phyloP scores from a whole-genome alignment of 2,797 vertebrate genomes.

The Clarias fuscus region DNA sequence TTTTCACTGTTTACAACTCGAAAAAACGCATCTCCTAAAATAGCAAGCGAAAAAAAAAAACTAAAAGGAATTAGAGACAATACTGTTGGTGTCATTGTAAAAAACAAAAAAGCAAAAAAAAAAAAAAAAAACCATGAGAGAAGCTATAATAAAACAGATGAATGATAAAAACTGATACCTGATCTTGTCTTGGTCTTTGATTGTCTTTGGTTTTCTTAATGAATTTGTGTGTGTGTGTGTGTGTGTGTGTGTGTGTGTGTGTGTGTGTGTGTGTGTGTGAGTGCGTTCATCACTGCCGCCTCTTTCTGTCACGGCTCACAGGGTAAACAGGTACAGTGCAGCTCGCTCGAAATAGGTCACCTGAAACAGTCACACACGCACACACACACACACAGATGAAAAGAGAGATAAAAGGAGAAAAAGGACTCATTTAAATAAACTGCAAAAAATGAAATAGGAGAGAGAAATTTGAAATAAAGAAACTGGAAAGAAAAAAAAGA shows the following conservation, averaged over 20 bases:
- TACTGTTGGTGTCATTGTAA: conserved; percentile 77
- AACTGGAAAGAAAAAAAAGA: background rate
- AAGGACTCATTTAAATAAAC: background rate
- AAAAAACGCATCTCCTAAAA: conserved; percentile 80
- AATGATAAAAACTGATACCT: conserved; percentile 64
- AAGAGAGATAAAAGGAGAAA: background rate
- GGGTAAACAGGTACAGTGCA: conserved; percentile 3
- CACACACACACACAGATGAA: background rate
- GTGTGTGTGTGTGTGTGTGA: conserved; percentile 10
- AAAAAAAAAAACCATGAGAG: background rate
- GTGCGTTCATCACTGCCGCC: conserved; percentile 56
- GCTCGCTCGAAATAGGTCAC: conserved; percentile 27
- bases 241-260: conserved; percentile 19
- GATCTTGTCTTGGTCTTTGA: conserved; percentile 43
- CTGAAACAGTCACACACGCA: background rate
- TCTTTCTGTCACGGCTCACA: conserved; percentile 47
- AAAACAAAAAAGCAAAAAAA: conserved; percentile 55
- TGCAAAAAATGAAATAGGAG: background rate
- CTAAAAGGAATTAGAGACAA: conserved; percentile 30
- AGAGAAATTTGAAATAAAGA: no score
- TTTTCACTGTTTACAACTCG: conserved; percentile 84
- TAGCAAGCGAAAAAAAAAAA: conserved; percentile 70
- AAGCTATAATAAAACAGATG: conserved; percentile 76
- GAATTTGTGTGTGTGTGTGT: conserved; percentile 1
- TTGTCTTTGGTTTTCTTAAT: background rate